Conservation (phyloP, 2,888 invertebrate species). For the Polylopha cassiicola region DNA sequence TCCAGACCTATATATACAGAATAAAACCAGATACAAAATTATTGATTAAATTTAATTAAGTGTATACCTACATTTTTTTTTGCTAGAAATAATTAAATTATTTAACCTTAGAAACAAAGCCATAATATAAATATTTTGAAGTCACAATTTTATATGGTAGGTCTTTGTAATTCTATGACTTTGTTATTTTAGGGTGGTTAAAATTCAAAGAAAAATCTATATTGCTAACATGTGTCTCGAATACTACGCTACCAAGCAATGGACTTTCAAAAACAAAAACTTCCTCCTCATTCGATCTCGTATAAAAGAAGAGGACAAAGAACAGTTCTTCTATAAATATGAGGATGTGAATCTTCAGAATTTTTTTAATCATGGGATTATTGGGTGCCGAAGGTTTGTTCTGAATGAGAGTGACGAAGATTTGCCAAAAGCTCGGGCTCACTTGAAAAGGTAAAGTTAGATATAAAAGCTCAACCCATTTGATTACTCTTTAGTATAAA, state of each 20-base stretch:
- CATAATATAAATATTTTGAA: too few relatives aligned
- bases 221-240: slow-evolving; percentile 83
- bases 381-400: slow-evolving; percentile 81
- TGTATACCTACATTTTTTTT: too few relatives aligned
- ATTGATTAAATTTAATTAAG: too few relatives aligned
- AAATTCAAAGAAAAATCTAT: slow-evolving; percentile 88
- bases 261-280: slow-evolving; percentile 84
- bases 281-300: slow-evolving; percentile 68
- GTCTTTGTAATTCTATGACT: too few relatives aligned
- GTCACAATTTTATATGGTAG: too few relatives aligned
- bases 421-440: slow-evolving; percentile 69
- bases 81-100: too few relatives aligned
- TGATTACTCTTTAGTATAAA: too few relatives aligned
- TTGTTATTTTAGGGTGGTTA: slow-evolving; percentile 82
- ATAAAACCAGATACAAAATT: too few relatives aligned
- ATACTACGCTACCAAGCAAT: slow-evolving; percentile 86
- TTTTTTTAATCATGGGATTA: slow-evolving; percentile 72
- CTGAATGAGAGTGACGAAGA: slow-evolving; percentile 81
- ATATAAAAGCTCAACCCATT: too few relatives aligned
- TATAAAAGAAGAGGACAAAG: slow-evolving; percentile 66
- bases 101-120: too few relatives aligned
- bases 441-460: slow-evolving; percentile 72
- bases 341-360: slow-evolving; percentile 69
- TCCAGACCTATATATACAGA: too few relatives aligned
- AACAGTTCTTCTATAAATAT: slow-evolving; percentile 79